phyloP scores from a whole-genome alignment of 2,797 vertebrate species.

The Epinephelus malabaricus region DNA sequence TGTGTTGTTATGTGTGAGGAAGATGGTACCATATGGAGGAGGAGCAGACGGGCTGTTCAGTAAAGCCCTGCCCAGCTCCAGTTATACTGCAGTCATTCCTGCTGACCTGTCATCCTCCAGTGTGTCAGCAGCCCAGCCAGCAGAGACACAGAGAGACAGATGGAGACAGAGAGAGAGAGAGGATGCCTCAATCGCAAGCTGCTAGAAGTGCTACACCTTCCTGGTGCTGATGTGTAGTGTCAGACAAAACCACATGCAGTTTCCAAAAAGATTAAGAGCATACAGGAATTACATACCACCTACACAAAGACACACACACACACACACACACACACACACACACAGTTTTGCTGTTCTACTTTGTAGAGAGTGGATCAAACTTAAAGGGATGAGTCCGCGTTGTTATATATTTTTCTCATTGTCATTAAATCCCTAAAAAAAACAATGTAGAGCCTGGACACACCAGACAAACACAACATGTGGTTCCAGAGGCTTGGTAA shows the following conservation, averaged over 20 bases:
- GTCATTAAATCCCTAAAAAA: not conserved
- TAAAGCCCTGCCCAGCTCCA: constrained; percentile 68
- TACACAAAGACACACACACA: constrained; percentile 17
- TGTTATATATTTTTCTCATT: not conserved
- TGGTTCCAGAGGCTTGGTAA: not conserved
- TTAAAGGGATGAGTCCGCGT: not conserved
- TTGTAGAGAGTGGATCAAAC: not conserved
- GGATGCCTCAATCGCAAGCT: constrained; percentile 22
- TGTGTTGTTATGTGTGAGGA: constrained; percentile 48
- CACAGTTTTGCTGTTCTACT: not conserved
- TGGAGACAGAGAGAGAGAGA: not conserved
- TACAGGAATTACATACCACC: not conserved
- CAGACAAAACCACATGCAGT: constrained; percentile 37
- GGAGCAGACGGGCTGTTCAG: constrained; percentile 70
- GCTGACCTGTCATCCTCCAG: constrained; percentile 76
- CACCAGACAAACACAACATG: not conserved
- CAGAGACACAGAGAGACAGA: constrained; percentile 27
- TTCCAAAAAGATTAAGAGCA: constrained; percentile 18
- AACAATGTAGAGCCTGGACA: too few relatives aligned
- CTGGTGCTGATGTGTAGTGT: constrained; percentile 2
- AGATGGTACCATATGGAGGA: constrained; percentile 70
- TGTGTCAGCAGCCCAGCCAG: constrained; percentile 59
- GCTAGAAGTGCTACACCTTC: constrained; percentile 37
- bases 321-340: not conserved
- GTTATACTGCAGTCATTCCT: constrained; percentile 77